Base-by-base conservation (phyloP, 1,140 invertebrate species). In the Musca domestica region DNA sequence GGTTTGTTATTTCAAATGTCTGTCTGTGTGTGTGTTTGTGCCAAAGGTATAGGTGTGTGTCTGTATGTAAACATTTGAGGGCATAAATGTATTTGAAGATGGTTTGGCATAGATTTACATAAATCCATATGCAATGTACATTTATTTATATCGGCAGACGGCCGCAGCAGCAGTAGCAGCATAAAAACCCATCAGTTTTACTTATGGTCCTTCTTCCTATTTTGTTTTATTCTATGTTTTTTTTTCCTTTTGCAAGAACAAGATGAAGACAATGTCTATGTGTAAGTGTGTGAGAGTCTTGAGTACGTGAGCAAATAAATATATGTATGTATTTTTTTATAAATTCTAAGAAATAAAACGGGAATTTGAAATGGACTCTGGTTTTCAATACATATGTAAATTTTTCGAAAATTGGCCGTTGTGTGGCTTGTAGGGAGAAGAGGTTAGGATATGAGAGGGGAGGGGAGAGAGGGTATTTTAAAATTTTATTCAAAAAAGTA, bases 41-140 rank as follows among this genome's bases (percentile, higher is more conserved):
- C n/a, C n/a, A 30, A 30, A 30, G 3, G 34, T 41, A 41, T 41
- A 41, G 34, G 34, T 41, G 12, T 41, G 34, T 41, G 34, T 41
- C 6, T 12, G 10, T 5, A 10, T 41, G 34, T 9, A 12, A 9
- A n/a, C n/a, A 19, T 51, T 19, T 51, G 48, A 9, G 48, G 20
- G 52, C 15, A 56, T 25, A 56, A 27, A 27, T 58, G 25, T 27
- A 27, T 58, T 23, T 58, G 27, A 61, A 61, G 27, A 61, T 61
- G 56, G 56, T 61, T 51, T 61, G 56, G 27, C 63, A 64, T 48
- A 52, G 66, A 78, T 78, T 78, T 78, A 78, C 76, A 78, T 78
- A 78, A 78, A 78, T 78, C 76, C 76, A 78, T 78, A 78, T 78
- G 76, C 73, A 61, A 61, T 61, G 56, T 61, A 61, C 56, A 61